Evolutionary conservation across 1,140 invertebrate genomes (phyloP).

Genomic region (Pseudachorutes palmiensis): DNA sequence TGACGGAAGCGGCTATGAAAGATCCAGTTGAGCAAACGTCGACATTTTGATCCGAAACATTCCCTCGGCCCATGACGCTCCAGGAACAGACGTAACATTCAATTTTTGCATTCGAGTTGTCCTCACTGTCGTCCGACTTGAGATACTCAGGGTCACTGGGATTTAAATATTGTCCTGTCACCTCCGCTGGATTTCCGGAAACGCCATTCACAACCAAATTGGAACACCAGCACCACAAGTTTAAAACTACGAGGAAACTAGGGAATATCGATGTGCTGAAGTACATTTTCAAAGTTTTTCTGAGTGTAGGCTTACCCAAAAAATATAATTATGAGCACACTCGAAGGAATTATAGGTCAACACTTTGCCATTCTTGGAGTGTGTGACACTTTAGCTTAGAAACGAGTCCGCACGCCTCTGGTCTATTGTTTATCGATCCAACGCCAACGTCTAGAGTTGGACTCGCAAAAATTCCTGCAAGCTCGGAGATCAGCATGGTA

Average conservation of each 20-base stretch:
- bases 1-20: constrained; percentile 10
- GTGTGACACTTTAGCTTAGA: background rate
- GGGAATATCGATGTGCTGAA: background rate
- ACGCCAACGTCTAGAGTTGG: background rate
- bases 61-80: background rate
- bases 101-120: background rate
- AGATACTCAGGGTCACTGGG: too few relatives aligned
- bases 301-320: too few relatives aligned
- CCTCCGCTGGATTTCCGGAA: too few relatives aligned
- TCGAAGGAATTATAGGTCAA: background rate
- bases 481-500: too few relatives aligned
- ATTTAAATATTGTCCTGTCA: too few relatives aligned
- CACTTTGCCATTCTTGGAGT: background rate
- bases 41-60: background rate
- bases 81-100: constrained; percentile 34
- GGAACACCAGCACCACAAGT: constrained; percentile 1
- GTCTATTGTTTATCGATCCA: constrained; percentile 5
- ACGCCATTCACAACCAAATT: too few relatives aligned
- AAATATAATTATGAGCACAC: too few relatives aligned
- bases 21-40: constrained; percentile 26
- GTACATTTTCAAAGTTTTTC: background rate
- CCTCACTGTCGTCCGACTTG: too few relatives aligned
- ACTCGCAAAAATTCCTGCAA: background rate
- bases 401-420: background rate
- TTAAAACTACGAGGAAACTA: too few relatives aligned